Percentiles rank a stretch among this genome's conserved stretches.
Evolutionary conservation across 2,888 invertebrate species (phyloP).

Genomic region (Hofmannophila pseudospretella): DNA sequence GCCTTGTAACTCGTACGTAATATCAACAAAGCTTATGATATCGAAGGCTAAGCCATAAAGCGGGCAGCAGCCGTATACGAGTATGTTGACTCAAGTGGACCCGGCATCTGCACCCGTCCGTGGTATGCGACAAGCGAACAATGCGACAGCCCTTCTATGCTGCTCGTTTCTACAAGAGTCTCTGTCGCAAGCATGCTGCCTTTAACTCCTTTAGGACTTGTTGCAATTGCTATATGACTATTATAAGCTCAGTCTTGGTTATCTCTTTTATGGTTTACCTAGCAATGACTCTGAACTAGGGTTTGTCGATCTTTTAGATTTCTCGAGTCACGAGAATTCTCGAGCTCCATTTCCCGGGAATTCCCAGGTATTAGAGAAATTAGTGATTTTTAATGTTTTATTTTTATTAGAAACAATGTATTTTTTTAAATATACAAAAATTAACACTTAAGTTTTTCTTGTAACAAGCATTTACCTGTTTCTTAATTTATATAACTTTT

Average conservation of each 20-base stretch:
- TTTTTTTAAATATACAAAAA: too few species aligned
- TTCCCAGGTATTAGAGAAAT: too few species aligned
- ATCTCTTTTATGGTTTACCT: not conserved
- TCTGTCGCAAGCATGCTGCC: slow-evolving; percentile 6
- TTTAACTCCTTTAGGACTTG: slow-evolving; percentile 16
- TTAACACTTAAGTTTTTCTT: too few species aligned
- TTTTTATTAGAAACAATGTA: too few species aligned
- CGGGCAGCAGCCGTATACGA: slow-evolving; percentile 21
- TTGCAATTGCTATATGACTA: slow-evolving; percentile 13
- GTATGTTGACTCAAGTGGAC: slow-evolving; percentile 58
- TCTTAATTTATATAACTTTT: too few species aligned
- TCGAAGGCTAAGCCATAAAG: slow-evolving; percentile 25
- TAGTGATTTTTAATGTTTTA: too few species aligned
- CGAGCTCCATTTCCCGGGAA: too few species aligned
- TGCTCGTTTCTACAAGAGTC: not conserved
- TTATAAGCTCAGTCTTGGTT: not conserved
- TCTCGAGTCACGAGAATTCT: too few species aligned
- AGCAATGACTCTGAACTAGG: slow-evolving; percentile 49
- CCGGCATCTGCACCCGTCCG: slow-evolving; percentile 15
- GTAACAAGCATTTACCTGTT: too few species aligned
- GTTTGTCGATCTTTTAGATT: too few species aligned
- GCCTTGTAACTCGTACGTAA: slow-evolving; percentile 32
- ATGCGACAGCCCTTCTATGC: slow-evolving; percentile 12
- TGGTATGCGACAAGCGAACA: slow-evolving; percentile 33
- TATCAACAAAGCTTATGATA: slow-evolving; percentile 38